A percentile compares a stretch with the other conserved stretches of the same genome.
phyloP scores from a whole-genome alignment of 2,797 vertebrate genomes.

The Brachymystax lenok region DNA sequence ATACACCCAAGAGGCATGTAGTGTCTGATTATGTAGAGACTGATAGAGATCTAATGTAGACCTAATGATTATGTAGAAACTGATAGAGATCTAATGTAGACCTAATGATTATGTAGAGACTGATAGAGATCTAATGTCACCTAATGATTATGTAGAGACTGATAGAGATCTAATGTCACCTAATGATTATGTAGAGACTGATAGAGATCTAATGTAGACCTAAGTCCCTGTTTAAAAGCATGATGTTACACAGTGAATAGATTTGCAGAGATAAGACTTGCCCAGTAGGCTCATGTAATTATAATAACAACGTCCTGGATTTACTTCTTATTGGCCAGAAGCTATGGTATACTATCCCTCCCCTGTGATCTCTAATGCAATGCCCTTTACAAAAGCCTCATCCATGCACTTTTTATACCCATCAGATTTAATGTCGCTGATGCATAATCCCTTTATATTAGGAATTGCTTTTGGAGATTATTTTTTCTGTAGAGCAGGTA shows the following conservation, averaged over 20 bases:
- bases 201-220: conserved; percentile 33
- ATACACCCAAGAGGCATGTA: conserved; percentile 55
- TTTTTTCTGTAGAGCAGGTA: not conserved
- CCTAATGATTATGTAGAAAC: conserved; percentile 23
- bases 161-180: too few species aligned
- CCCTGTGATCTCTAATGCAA: conserved; percentile 54
- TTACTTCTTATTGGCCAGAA: conserved; percentile 66
- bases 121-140: too few species aligned
- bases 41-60: conserved; percentile 64
- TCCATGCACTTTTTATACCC: conserved; percentile 38
- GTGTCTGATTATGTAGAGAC: conserved; percentile 58
- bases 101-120: too few species aligned
- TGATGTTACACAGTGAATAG: conserved; percentile 58
- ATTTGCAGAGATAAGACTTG: conserved; percentile 38
- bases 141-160: too few species aligned
- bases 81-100: too few species aligned
- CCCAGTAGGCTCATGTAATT: conserved; percentile 41
- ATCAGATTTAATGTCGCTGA: conserved; percentile 15
- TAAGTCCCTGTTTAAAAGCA: conserved; percentile 70
- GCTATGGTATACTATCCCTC: conserved; percentile 51
- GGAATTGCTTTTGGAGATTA: conserved; percentile 5
- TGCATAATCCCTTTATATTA: conserved; percentile 38
- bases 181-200: too few species aligned
- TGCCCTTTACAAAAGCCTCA: conserved; percentile 48
- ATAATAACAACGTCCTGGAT: conserved; percentile 51